phyloP scores from a whole-genome alignment of 2,888 invertebrate genomes.

The Cantharis flavilabris region DNA sequence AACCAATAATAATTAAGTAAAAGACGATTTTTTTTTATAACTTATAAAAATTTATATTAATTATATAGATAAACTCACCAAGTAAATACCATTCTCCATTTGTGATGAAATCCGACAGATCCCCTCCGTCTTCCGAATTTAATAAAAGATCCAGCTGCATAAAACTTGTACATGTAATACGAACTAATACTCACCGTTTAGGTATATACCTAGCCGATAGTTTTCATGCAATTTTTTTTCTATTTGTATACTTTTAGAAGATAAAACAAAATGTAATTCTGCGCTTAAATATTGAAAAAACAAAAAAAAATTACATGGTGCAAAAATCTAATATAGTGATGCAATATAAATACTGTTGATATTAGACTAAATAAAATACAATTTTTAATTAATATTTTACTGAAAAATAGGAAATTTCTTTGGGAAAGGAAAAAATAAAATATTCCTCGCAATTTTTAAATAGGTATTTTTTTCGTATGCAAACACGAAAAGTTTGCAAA shows the following conservation, averaged over 20 bases:
- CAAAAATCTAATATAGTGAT: background rate
- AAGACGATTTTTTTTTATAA: background rate
- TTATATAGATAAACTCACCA: constrained; percentile 67
- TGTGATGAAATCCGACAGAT: constrained; percentile 95
- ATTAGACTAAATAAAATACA: background rate
- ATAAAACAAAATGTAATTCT: background rate
- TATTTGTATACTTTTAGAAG: background rate
- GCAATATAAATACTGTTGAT: background rate
- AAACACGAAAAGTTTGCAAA: no score
- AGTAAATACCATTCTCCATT: constrained; percentile 99
- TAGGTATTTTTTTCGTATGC: no score
- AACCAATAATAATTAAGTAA: background rate
- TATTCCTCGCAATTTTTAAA: no score
- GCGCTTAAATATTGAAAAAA: background rate
- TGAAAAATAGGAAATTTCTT: no score
- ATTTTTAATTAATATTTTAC: background rate
- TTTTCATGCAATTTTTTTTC: background rate
- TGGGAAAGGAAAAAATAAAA: no score
- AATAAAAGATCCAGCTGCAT: constrained; percentile 92
- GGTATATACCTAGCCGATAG: background rate
- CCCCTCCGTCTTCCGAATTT: constrained; percentile 92
- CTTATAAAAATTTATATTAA: background rate
- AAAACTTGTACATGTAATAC: constrained; percentile 42
- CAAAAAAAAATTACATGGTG: background rate
- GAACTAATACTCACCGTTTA: constrained; percentile 11